Evolutionary conservation across 2,888 invertebrate species (phyloP), one percentile per base, ranked within the genome.

Genomic region (Agrilus biguttatus): DNA sequence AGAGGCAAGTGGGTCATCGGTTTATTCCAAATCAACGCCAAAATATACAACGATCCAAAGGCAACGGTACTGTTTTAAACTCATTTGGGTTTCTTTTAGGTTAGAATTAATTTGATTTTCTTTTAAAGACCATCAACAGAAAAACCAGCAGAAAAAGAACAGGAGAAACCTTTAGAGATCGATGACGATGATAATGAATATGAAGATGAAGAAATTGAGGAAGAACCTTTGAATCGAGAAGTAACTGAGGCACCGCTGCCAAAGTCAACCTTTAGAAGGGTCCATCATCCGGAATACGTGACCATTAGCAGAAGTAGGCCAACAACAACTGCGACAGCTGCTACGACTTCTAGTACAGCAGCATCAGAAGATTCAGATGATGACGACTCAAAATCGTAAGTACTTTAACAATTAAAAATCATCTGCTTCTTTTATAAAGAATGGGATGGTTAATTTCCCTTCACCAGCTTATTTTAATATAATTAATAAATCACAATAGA

Each of bases 221-320:
- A 8, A 23, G 56, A 58, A 39, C 28, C 28, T 28, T 28, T 28
- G 28, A 28, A 28, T 10, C 28, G 28, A 10, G 53, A 50, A 14
- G 52, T 46, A 42, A 52, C 49, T 23, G 50, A 51, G 35, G 51
- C 57, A 39, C 50, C 50, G 2, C 21, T 47, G 41, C 28, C 47
- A 47, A 28, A 28, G 10, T 28, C 28, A 28, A 28, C 28, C 8
- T 28, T 28, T 28, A 41, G 56, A 56, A 48, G 52, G 52, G 64
- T 8, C 36, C 51, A 44, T 40, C 51, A 48, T 40, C 78, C 78
- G 2, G 76, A 79, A 56, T 83, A 83, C 54, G 77, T 79, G 2
- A 80, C 80, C 2, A 79, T 83, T 35, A 70, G 74, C 53, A 67
- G 82, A 53, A 73, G 70, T 45, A 68, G 75, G 53, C 79, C 76